Conservation (phyloP, 2,888 invertebrate species). For the Caenorhabditis panamensis region DNA sequence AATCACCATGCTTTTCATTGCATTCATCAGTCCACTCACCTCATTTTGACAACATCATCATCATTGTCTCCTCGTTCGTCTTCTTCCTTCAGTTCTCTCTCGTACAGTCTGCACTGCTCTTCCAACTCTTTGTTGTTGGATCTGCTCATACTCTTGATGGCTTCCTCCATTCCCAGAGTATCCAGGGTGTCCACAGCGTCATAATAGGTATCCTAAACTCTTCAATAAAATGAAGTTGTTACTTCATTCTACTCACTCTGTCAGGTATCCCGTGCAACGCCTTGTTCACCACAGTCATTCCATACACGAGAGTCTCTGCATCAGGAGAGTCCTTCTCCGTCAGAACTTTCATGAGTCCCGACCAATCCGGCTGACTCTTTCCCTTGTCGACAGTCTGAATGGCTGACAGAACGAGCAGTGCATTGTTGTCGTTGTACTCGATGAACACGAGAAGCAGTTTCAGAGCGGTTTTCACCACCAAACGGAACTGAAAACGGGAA, state of each 20-base stretch:
- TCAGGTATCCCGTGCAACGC: slow-evolving; percentile 81
- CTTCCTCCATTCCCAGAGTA: slow-evolving; percentile 85
- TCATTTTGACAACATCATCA: slow-evolving; percentile 69
- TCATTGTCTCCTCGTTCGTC: slow-evolving; percentile 74
- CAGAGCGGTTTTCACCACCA: slow-evolving; percentile 97
- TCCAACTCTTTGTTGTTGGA: slow-evolving; percentile 73
- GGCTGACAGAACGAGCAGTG: slow-evolving; percentile 92
- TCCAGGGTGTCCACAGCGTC: slow-evolving; percentile 96
- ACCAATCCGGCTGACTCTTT: slow-evolving; percentile 86
- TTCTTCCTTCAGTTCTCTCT: slow-evolving; percentile 79
- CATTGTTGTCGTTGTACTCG: slow-evolving; percentile 97
- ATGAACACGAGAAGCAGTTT: slow-evolving; percentile 97
- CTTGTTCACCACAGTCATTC: slow-evolving; percentile 93
- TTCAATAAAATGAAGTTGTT: slow-evolving; percentile 48
- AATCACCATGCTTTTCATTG: slow-evolving; percentile 4
- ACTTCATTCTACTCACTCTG: slow-evolving; percentile 66
- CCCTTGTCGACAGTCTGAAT: slow-evolving; percentile 88
- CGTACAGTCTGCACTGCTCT: slow-evolving; percentile 80
- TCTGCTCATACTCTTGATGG: slow-evolving; percentile 73
- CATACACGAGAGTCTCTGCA: slow-evolving; percentile 94
- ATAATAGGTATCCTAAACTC: slow-evolving; percentile 91
- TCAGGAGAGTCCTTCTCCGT: slow-evolving; percentile 94
- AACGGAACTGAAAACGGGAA: slow-evolving; percentile 86
- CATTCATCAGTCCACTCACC: slow-evolving; percentile 54
- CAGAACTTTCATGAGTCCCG: slow-evolving; percentile 89